Percentiles rank a stretch among this genome's conserved stretches.
Evolutionary conservation across 2,113 vertebrate genomes (phyloP).

Genomic region (Ascaphus truei): DNA sequence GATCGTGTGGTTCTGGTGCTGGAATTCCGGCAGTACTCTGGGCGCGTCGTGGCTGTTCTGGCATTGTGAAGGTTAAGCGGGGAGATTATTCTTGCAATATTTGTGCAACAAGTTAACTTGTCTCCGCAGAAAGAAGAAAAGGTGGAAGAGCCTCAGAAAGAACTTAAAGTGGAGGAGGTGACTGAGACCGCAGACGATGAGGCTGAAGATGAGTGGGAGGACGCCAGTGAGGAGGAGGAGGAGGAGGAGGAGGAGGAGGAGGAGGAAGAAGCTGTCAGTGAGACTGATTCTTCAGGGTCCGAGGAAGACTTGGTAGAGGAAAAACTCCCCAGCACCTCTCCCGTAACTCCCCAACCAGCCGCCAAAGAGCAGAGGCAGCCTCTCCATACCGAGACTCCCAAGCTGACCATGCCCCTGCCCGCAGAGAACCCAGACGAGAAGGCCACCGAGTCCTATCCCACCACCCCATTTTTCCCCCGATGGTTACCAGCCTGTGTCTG

Average conservation of each 20-base stretch:
- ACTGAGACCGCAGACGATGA: constrained; percentile 19
- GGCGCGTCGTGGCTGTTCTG: too few species aligned
- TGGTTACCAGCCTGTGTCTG: constrained; percentile 65
- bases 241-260: constrained; percentile 36
- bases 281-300: constrained; percentile 14
- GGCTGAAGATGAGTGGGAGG: constrained; percentile 60
- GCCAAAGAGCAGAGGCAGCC: constrained; percentile 58
- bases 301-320: constrained; percentile 5
- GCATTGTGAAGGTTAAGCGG: too few species aligned
- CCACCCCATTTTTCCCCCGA: constrained; percentile 67
- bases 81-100: too few species aligned
- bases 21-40: too few species aligned
- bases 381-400: constrained; percentile 25
- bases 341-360: background rate
- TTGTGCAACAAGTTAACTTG: too few species aligned
- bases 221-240: constrained; percentile 51
- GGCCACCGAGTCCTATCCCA: constrained; percentile 68
- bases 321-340: background rate
- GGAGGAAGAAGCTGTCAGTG: constrained; percentile 11
- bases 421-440: background rate
- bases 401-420: background rate
- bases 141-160: background rate
- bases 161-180: background rate
- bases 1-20: too few species aligned
- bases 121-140: background rate